Conservation (phyloP, 2,113 vertebrate species). For the Trichechus manatus region DNA sequence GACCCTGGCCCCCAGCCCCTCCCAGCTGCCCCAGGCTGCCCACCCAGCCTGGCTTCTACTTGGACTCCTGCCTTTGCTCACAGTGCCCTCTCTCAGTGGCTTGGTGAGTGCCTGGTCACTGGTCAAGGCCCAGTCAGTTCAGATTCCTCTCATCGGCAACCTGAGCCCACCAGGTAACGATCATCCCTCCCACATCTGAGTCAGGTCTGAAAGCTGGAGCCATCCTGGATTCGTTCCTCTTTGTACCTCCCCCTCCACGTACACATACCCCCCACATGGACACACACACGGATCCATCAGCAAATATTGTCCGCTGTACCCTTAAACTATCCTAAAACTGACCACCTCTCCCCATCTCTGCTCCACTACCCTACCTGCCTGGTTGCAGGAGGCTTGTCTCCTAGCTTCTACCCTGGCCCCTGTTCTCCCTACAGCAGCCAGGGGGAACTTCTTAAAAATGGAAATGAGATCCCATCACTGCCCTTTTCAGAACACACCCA, state of each 20-base stretch:
- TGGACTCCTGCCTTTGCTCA: background rate
- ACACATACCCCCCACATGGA: too few species aligned
- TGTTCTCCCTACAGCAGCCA: background rate
- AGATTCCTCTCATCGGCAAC: background rate
- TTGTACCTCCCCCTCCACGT: too few species aligned
- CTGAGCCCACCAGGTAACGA: background rate
- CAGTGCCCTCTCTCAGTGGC: background rate
- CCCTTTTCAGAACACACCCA: rapidly evolving
- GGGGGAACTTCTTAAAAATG: background rate
- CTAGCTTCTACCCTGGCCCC: background rate
- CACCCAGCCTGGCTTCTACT: background rate
- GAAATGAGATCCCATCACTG: background rate
- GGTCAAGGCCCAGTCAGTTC: too few species aligned
- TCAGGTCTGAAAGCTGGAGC: background rate
- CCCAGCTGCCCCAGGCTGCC: background rate
- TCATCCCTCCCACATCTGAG: background rate
- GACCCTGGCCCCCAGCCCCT: background rate
- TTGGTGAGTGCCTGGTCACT: background rate
- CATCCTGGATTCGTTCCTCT: background rate
- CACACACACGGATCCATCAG: background rate
- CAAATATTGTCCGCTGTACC: background rate
- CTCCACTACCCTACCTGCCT: too few species aligned
- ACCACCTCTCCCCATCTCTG: background rate
- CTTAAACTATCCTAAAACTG: background rate
- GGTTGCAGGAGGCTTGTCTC: background rate